Base-by-base conservation (phyloP, 2,113 vertebrate species). In the Upupa epops region DNA sequence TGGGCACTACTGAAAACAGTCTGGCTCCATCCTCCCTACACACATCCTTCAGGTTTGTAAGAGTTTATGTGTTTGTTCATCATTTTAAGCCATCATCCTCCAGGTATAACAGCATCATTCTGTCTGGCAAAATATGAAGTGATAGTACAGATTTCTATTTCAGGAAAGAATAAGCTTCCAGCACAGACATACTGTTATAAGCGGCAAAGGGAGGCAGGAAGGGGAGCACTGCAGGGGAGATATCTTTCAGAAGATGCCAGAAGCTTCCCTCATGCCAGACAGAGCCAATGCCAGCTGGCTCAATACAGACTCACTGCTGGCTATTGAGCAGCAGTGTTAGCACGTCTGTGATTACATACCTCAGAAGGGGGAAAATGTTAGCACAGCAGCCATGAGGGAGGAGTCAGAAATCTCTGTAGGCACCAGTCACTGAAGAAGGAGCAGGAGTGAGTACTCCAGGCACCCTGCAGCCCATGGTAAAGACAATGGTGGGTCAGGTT, bases 71-170 rank as follows among this genome's bases (percentile, higher is more conserved):
- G 26, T 89, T 96, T 22, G 1, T 52, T 85, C 18, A 45, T 95
- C 74, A 63, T 55, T 91, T 88, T 87, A 91, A 96, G 60, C 52
- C 37, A 74, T 69, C 29, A 5, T 79, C 34, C 86, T 94, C 64
- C 78, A 45, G 72, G 72, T 80, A 69, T 36, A 94, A 79, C 13
- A 81, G 34, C 40, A 92, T 83, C 88, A 95, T 86, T 36, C 21
- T 83, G 25, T 61, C 60, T 75, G 60, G 16, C 64, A 34, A 58
- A 79, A 84, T 17, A 54, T 91, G 61, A 54, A 92, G 7, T 63
- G 14, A 70, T 93, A 56, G 60, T 68, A 83, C 13, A 90, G 92
- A 42, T 89, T 88, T 81, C 79, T 49, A 21, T 76, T 96, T 93
- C 52, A 87, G 49, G 26, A 72, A 75, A 77, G 17, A 88, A 52